phyloP scores from a whole-genome alignment of 1,140 invertebrate species.

The Globodera ellingtonae region DNA sequence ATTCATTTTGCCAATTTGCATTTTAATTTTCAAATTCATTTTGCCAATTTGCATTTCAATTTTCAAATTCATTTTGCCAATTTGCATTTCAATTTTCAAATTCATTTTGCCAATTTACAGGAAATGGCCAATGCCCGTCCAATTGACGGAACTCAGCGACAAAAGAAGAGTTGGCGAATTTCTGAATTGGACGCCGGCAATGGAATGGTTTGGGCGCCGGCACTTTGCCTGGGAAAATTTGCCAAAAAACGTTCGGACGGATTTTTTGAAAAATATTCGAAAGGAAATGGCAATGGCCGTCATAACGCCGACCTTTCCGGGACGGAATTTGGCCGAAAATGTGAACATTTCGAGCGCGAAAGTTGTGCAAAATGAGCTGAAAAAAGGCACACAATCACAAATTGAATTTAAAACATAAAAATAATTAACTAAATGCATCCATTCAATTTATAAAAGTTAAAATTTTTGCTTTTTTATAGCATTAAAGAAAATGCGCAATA shows the following conservation, averaged over 20 bases:
- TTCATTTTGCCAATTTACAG: neutral
- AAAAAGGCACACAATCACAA: neutral
- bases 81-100: neutral
- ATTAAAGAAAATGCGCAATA: too few relatives aligned
- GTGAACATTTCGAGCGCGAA: conserved; percentile 9
- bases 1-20: neutral
- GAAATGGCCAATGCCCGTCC: neutral
- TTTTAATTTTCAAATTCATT: too few relatives aligned
- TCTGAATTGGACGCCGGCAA: neutral
- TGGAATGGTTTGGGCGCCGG: neutral
- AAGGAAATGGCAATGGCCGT: neutral
- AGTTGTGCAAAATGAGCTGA: conserved; percentile 7
- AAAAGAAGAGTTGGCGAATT: neutral
- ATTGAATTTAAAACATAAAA: too few relatives aligned
- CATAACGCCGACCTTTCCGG: conserved; percentile 1
- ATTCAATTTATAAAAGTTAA: too few relatives aligned
- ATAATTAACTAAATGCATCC: too few relatives aligned
- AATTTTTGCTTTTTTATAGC: too few relatives aligned
- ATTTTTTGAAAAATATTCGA: neutral
- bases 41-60: neutral
- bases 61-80: too few relatives aligned
- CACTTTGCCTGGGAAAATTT: neutral
- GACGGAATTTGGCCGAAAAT: conserved; percentile 10
- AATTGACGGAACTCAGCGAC: neutral
- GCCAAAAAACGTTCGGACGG: neutral